Percentiles rank a stretch among this genome's conserved stretches.
These are phyloP conservation scores for Panagrolaimus sp. DNA, from an alignment of 1,140 invertebrate genomes.

Conservation along the genomic window DNA sequence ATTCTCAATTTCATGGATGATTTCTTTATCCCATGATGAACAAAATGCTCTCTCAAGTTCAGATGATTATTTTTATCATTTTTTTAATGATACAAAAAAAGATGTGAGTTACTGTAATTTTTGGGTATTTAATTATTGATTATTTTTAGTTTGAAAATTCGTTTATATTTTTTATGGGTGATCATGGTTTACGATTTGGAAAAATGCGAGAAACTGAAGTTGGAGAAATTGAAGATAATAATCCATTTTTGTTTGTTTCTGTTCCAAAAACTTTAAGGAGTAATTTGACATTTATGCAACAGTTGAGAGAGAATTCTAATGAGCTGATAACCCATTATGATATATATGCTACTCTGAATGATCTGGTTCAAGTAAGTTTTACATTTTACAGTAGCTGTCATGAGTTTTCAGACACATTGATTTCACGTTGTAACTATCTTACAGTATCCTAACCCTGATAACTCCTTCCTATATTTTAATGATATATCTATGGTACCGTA, in stretches of 20 bases:
- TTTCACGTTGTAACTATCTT: too few species aligned
- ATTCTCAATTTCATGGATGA: constrained; percentile 18
- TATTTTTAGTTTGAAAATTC: constrained; percentile 21
- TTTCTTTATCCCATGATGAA: constrained; percentile 5
- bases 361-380: neutral
- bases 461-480: too few species aligned
- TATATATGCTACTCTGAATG: constrained; percentile 24
- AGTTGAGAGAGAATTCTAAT: constrained; percentile 12
- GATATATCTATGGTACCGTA: too few species aligned
- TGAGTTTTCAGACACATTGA: too few species aligned
- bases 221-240: constrained; percentile 31
- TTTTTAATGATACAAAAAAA: constrained; percentile 17
- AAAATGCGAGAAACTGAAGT: neutral
- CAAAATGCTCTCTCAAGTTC: neutral
- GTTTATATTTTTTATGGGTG: constrained; percentile 29
- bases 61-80: constrained; percentile 12
- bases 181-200: constrained; percentile 22
- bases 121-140: neutral
- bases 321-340: constrained; percentile 28
- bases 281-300: constrained; percentile 15
- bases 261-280: constrained; percentile 23
- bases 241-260: constrained; percentile 20
- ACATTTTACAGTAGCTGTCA: neutral
- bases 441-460: too few species aligned
- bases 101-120: neutral